phyloP scores from a whole-genome alignment of 2,888 invertebrate genomes.

The Lysandra coridon region DNA sequence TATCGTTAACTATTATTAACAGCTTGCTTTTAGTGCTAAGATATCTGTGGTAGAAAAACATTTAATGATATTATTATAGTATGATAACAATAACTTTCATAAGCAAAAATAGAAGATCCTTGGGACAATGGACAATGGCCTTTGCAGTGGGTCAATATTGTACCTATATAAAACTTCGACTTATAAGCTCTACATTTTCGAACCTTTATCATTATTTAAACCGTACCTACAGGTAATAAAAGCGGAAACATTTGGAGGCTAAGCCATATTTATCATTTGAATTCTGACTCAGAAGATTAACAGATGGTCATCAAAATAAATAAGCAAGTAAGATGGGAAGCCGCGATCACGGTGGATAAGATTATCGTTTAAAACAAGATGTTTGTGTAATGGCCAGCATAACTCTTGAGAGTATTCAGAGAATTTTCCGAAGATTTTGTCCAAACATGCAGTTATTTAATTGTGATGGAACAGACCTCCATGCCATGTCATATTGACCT shows the following conservation, averaged over 20 bases:
- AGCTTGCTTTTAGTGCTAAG: no score
- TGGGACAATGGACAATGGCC: no score
- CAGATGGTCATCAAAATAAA: slow-evolving; percentile 23
- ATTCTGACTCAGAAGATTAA: slow-evolving; percentile 16
- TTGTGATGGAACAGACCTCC: not conserved
- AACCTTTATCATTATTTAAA: not conserved
- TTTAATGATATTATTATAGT: no score
- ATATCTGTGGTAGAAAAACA: no score
- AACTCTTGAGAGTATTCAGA: not conserved
- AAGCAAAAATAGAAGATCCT: not conserved
- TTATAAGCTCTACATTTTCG: not conserved
- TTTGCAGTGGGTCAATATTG: not conserved
- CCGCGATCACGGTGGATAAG: slow-evolving; percentile 2
- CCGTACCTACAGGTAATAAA: slow-evolving; percentile 6
- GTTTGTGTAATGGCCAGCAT: slow-evolving; percentile 6
- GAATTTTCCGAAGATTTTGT: not conserved
- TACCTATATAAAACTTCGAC: not conserved
- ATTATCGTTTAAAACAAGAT: slow-evolving; percentile 6
- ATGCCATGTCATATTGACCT: not conserved
- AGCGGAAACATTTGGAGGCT: slow-evolving; percentile 17
- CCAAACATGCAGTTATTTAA: not conserved
- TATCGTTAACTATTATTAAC: not conserved
- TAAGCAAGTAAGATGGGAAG: slow-evolving; percentile 16
- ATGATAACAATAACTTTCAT: no score
- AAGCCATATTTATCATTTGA: slow-evolving; percentile 20